These are phyloP conservation scores for Anoplolepis gracilipes DNA, from an alignment of 1,140 invertebrate species.

Conservation along the genomic window DNA sequence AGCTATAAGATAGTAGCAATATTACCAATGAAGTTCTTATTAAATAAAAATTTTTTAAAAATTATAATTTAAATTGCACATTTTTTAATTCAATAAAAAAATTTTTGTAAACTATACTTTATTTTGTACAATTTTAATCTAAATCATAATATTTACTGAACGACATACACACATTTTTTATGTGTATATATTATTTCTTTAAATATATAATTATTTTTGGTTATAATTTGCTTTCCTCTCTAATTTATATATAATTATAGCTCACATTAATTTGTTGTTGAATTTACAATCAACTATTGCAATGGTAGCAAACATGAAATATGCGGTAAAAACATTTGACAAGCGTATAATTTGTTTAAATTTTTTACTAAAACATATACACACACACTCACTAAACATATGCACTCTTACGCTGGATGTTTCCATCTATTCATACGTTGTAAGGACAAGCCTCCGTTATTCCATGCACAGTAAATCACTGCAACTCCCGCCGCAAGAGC, in stretches of 20 bases:
- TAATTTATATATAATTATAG: constrained; percentile 2
- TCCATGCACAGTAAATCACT: constrained; percentile 88
- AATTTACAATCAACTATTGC: neutral
- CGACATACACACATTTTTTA: neutral
- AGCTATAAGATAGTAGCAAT: neutral
- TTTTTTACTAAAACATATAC: constrained; percentile 65
- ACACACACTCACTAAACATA: constrained; percentile 75
- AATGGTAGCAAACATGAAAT: neutral
- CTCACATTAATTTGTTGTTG: neutral
- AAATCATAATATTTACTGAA: neutral
- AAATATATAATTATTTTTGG: constrained; percentile 4
- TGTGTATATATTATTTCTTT: neutral
- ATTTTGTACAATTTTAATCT: neutral
- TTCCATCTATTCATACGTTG: constrained; percentile 70
- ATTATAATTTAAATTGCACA: constrained; percentile 14
- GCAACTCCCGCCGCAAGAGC: constrained; percentile 90
- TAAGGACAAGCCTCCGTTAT: constrained; percentile 86
- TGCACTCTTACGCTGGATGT: constrained; percentile 81
- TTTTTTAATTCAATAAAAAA: neutral
- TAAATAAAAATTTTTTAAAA: neutral
- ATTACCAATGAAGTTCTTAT: neutral
- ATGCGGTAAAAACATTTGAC: constrained; percentile 69
- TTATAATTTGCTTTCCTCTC: neutral
- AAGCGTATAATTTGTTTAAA: constrained; percentile 70
- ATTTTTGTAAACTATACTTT: constrained; percentile 8